Conservation (phyloP, 2,888 invertebrate genomes). For the Aspidiotus rigidus region DNA sequence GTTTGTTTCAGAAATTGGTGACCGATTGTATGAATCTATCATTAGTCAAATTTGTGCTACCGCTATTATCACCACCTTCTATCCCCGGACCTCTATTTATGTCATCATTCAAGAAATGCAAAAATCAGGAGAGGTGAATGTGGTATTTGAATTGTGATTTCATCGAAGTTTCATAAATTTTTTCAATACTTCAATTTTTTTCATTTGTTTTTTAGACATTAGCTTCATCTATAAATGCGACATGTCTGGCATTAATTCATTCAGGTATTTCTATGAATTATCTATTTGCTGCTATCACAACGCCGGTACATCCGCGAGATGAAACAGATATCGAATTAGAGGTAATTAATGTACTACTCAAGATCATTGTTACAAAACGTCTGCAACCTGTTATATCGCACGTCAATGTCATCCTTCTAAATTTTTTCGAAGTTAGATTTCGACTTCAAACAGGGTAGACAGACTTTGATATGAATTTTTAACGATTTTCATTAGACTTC, state of each 20-base stretch:
- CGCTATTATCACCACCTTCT: slow-evolving; percentile 57
- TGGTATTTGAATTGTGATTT: background rate
- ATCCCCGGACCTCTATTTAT: slow-evolving; percentile 70
- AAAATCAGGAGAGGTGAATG: slow-evolving; percentile 65
- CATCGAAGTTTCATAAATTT: background rate
- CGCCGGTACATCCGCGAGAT: background rate
- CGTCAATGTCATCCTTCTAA: too few species aligned
- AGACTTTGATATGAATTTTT: too few species aligned
- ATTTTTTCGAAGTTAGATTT: too few species aligned
- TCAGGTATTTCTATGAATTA: slow-evolving; percentile 74
- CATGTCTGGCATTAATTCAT: slow-evolving; percentile 71
- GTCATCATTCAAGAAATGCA: slow-evolving; percentile 80
- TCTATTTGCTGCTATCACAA: slow-evolving; percentile 68
- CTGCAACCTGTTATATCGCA: too few species aligned
- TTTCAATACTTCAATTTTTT: slow-evolving; percentile 14
- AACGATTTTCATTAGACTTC: too few species aligned
- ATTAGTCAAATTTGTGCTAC: slow-evolving; percentile 69
- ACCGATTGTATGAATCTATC: slow-evolving; percentile 63
- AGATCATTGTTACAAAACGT: too few species aligned
- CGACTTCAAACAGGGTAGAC: too few species aligned
- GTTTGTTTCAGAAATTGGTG: slow-evolving; percentile 49
- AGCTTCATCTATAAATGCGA: slow-evolving; percentile 71
- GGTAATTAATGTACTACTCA: background rate
- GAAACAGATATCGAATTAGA: background rate
- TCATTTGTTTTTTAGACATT: slow-evolving; percentile 52